phyloP scores from a whole-genome alignment of 2,113 vertebrate species.

The Paratilapia polleni region DNA sequence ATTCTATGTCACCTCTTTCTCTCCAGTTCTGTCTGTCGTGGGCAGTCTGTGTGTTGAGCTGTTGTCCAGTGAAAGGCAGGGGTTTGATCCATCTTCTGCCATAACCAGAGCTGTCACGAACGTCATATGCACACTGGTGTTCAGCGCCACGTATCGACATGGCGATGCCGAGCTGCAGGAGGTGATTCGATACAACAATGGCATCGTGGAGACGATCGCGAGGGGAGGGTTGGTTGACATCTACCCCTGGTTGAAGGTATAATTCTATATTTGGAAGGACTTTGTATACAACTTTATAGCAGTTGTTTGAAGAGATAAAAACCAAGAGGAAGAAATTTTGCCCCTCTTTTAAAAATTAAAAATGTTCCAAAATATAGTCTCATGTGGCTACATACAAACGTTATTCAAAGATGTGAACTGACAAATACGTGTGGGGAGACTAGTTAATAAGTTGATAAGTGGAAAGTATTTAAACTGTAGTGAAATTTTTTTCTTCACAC shows the following conservation, averaged over 20 bases:
- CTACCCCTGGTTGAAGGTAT: conserved; percentile 81
- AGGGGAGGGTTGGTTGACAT: conserved; percentile 79
- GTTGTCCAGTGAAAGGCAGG: conserved; percentile 12
- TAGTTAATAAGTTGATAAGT: too few relatives aligned
- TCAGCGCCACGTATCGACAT: conserved; percentile 74
- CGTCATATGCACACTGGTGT: conserved; percentile 81
- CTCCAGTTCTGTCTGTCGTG: conserved; percentile 73
- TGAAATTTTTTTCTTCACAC: neutral
- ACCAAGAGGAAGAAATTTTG: neutral
- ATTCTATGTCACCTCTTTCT: neutral
- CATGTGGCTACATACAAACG: neutral
- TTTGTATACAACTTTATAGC: neutral
- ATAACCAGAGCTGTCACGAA: conserved; percentile 81
- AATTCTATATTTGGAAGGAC: neutral
- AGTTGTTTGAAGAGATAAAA: neutral
- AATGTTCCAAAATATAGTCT: neutral
- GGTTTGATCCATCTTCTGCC: conserved; percentile 70
- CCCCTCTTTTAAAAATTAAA: fast-evolving
- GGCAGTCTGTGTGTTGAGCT: conserved; percentile 73
- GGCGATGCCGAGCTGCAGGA: conserved; percentile 75
- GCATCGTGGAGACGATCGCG: conserved; percentile 81
- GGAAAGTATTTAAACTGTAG: neutral
- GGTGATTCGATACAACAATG: conserved; percentile 79
- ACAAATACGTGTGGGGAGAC: neutral
- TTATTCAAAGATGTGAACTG: neutral